phyloP scores from a whole-genome alignment of 1,140 invertebrate species.

The Diuraphis noxia region DNA sequence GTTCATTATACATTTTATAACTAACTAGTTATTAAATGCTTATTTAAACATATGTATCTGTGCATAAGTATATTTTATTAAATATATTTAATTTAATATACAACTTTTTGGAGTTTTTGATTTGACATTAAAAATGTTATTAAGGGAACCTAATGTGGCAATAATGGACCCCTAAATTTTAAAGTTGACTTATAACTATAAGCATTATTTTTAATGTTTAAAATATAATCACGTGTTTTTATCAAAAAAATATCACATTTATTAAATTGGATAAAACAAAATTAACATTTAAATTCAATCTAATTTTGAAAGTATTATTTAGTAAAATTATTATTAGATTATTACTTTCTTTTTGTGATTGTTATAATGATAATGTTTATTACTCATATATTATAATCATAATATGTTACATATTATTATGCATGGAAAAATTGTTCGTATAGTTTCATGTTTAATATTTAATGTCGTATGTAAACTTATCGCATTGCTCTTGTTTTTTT shows the following conservation, averaged over 20 bases:
- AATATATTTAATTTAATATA: too few species aligned
- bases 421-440: background rate
- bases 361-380: slow-evolving; percentile 8
- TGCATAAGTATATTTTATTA: too few species aligned
- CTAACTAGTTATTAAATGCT: background rate
- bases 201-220: background rate
- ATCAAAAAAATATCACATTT: background rate
- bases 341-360: slow-evolving; percentile 21
- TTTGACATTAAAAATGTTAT: background rate
- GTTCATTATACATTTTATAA: too few species aligned
- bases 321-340: background rate
- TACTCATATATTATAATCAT: background rate
- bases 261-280: background rate
- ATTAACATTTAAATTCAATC: background rate
- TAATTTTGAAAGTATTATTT: background rate
- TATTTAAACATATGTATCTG: too few species aligned
- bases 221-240: background rate
- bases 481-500: background rate
- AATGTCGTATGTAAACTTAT: background rate
- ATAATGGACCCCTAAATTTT: background rate
- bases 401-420: background rate
- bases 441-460: background rate
- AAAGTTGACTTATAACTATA: background rate
- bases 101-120: background rate
- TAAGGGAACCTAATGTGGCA: background rate